These are phyloP conservation scores for Ormyrus thymus DNA, from an alignment of 2,888 invertebrate species.

Conservation along the genomic window DNA sequence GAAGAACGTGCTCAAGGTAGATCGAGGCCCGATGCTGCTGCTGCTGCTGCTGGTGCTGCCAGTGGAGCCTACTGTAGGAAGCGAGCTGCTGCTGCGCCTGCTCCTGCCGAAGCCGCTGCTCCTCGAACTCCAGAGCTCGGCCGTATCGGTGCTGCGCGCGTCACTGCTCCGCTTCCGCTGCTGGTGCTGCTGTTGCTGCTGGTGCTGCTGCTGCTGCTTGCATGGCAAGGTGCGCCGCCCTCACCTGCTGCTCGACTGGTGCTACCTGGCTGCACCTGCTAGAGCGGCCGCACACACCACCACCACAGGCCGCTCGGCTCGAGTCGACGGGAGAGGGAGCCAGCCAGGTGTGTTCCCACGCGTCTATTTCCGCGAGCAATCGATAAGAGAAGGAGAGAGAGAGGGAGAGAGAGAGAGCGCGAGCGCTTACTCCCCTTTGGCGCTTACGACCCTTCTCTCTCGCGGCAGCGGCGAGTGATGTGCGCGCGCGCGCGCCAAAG, in stretches of 20 bases:
- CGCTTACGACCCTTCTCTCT: too few species aligned
- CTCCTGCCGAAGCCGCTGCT: slow-evolving; percentile 47
- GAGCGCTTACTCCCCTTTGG: background rate
- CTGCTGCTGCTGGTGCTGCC: slow-evolving; percentile 15
- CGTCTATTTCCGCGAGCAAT: slow-evolving; percentile 72
- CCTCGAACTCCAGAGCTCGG: slow-evolving; percentile 56
- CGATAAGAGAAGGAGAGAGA: slow-evolving; percentile 62
- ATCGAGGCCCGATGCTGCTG: slow-evolving; percentile 10
- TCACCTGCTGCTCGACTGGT: background rate
- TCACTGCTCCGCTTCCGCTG: background rate
- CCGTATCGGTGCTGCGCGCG: slow-evolving; percentile 5
- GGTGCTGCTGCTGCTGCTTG: too few species aligned
- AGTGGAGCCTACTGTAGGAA: slow-evolving; percentile 15
- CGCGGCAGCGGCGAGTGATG: background rate
- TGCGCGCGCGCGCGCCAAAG: slow-evolving; percentile 7
- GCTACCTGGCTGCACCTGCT: slow-evolving; percentile 23
- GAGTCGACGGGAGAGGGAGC: slow-evolving; percentile 7
- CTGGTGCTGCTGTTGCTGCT: too few species aligned
- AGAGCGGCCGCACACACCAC: background rate
- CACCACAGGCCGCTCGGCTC: background rate
- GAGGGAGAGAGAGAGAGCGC: slow-evolving; percentile 42
- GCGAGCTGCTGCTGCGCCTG: slow-evolving; percentile 25
- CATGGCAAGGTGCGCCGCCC: too few species aligned
- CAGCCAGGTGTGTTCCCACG: slow-evolving; percentile 71
- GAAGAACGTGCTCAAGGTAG: too few species aligned